Conservation (phyloP, 2,797 vertebrate genomes). For the Loriculus beryllinus region DNA sequence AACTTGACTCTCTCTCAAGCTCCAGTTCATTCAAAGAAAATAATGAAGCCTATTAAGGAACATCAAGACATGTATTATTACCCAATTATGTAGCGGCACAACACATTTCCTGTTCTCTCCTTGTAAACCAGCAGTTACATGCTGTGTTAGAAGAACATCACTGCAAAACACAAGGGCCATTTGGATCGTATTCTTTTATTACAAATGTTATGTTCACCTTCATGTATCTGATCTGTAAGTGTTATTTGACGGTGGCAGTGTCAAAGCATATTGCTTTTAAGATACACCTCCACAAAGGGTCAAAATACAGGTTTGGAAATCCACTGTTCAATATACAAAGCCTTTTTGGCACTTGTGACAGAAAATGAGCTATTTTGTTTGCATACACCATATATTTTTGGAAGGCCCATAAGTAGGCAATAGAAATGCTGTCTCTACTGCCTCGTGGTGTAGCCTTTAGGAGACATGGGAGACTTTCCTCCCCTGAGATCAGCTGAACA, state of each 20-base stretch:
- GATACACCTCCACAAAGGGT: neutral
- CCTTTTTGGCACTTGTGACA: neutral
- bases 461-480: neutral
- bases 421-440: neutral
- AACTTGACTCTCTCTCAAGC: conserved; percentile 26
- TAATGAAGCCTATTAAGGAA: conserved; percentile 35
- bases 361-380: neutral
- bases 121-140: neutral
- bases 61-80: conserved; percentile 33
- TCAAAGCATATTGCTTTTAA: neutral
- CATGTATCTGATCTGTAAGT: neutral
- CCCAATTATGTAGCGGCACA: conserved; percentile 20
- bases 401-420: neutral
- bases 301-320: neutral
- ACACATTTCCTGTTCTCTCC: conserved; percentile 26
- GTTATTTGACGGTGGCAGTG: neutral
- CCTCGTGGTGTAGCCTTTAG: neutral
- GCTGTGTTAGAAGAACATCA: conserved; percentile 4
- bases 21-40: conserved; percentile 4
- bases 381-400: neutral
- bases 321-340: neutral
- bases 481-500: neutral
- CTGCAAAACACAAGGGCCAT: neutral
- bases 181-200: conserved; percentile 4
- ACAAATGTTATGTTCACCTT: neutral